A percentile compares a stretch with the other conserved stretches of the same genome.
These are phyloP conservation scores for Tetramorium simillimum DNA, from an alignment of 1,140 invertebrate species.

Conservation along the genomic window DNA sequence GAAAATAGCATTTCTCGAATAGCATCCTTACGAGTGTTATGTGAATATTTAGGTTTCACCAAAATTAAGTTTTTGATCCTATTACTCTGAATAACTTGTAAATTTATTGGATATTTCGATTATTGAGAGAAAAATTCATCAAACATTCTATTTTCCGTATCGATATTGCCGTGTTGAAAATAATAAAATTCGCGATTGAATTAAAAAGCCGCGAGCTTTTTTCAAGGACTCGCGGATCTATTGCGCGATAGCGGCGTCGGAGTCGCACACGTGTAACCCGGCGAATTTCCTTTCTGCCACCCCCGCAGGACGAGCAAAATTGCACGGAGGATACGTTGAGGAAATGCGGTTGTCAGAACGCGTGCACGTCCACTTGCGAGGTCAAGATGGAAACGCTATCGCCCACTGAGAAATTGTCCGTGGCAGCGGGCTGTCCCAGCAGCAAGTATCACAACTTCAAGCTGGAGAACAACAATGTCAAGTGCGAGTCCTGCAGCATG, in stretches of 20 bases:
- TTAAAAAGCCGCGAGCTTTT: background rate
- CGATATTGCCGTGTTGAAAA: conserved; percentile 5
- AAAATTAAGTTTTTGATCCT: background rate
- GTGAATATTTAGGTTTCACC: background rate
- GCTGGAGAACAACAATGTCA: conserved; percentile 83
- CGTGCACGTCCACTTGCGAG: conserved; percentile 81
- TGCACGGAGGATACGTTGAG: conserved; percentile 76
- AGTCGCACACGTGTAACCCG: background rate
- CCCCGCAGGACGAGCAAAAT: conserved; percentile 78
- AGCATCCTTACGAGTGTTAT: background rate
- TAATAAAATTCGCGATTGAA: background rate
- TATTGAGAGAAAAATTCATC: background rate
- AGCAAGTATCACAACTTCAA: conserved; percentile 78
- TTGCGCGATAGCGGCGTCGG: background rate
- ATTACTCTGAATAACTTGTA: conserved; percentile 10
- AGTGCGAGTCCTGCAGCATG: conserved; percentile 82
- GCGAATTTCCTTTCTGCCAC: conserved; percentile 36
- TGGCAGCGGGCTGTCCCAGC: conserved; percentile 70
- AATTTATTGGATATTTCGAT: conserved; percentile 11
- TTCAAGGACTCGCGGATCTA: background rate
- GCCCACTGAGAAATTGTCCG: conserved; percentile 78
- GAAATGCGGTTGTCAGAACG: conserved; percentile 80
- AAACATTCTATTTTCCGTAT: conserved; percentile 2
- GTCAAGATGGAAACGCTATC: conserved; percentile 83
- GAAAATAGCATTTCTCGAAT: background rate